Evolutionary conservation across 2,888 invertebrate species (phyloP), one percentile per base, ranked within the genome.

Genomic region (Antheraea yamamai): DNA sequence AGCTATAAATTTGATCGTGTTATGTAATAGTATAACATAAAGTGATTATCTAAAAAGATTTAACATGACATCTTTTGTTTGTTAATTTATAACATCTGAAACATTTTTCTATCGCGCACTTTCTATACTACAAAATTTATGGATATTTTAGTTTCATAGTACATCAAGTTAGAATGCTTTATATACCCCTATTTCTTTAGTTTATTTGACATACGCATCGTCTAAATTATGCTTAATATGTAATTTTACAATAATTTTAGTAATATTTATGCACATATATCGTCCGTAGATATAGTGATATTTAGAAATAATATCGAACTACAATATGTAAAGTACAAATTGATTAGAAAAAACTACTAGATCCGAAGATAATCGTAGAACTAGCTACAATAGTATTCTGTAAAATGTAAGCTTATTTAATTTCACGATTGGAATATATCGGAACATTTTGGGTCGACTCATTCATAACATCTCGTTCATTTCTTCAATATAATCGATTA

Each of bases 391-490:
- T 47, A 47, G 47, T 55, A 18, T 55, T 64, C 26, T 23, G 64
- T 64, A 64, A 20, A 64, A 64, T 4, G 26, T 10, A 64, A 64
- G 16, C 7, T 18, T 18, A 68, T 35, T 68, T 70, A 35, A 70
- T 70, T 70, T 70, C 70, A 70, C 70, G 70, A 70, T 39, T 70
- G 70, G 20, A 70, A 70, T 70, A n/a, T 39, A 39, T 70, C 20
- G n/a, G n/a, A 39, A 35, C 39, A 70, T 66, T 39, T 39, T 70
- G 70, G 70, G 70, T 70, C 39, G 1, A 70, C 39, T 70, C 70
- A 70, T 39, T 70, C 39, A 70, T 70, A 23, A 18, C 70, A 39
- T 68, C 30, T 35, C 30, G 12, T 39, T 70, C 70, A 70, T 39
- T 39, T 0, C 4, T 39, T 70, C n/a, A 39, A 70, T 39, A 70